Conservation (phyloP, 2,888 invertebrate species). For the Drosophila siamana region DNA sequence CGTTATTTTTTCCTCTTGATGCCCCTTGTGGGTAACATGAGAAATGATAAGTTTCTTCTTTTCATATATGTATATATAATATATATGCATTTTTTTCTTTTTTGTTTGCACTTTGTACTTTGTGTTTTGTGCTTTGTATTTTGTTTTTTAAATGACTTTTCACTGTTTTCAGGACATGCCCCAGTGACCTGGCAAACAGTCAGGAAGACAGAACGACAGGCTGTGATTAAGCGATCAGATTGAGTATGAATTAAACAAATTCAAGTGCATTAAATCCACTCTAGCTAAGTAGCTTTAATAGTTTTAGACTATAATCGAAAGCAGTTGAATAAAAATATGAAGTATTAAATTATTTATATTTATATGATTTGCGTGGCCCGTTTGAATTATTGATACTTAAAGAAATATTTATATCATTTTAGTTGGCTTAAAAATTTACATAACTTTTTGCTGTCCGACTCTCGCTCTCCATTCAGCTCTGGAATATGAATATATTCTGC, state of each 20-base stretch:
- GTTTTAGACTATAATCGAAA: not conserved
- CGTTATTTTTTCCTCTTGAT: slow-evolving; percentile 50
- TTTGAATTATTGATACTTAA: no score
- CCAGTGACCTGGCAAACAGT: slow-evolving; percentile 38
- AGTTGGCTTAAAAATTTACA: not conserved
- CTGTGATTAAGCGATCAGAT: slow-evolving; percentile 36
- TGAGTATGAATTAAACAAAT: slow-evolving; percentile 1
- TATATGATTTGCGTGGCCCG: no score
- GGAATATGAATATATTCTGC: not conserved
- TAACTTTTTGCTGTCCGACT: not conserved
- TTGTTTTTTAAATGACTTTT: slow-evolving; percentile 61
- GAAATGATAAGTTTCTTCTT: slow-evolving; percentile 43
- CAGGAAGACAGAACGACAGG: slow-evolving; percentile 11
- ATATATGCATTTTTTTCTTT: not conserved
- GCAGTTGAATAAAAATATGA: no score
- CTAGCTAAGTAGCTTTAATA: not conserved
- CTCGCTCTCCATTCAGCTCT: not conserved
- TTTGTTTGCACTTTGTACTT: slow-evolving; percentile 9
- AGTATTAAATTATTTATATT: no score
- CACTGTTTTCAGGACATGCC: slow-evolving; percentile 50
- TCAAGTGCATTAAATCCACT: not conserved
- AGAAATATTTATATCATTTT: no score
- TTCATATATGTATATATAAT: no score
- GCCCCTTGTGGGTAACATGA: slow-evolving; percentile 48
- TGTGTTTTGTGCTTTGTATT: slow-evolving; percentile 29